phyloP scores from a whole-genome alignment of 2,797 vertebrate species.

The Malacoraja senta region DNA sequence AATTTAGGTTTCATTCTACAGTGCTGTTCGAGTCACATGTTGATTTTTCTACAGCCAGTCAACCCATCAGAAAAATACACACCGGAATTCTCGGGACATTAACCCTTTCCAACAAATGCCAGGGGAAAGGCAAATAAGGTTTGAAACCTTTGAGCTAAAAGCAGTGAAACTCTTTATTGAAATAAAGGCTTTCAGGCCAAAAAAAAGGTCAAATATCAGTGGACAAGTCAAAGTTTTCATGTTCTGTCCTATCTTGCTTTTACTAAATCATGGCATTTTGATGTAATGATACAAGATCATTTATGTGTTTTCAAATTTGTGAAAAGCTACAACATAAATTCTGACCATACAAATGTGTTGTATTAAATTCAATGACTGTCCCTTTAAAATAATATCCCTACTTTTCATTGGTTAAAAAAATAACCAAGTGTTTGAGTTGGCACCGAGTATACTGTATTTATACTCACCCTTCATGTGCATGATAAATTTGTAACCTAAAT shows the following conservation, averaged over 20 bases:
- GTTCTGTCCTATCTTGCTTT: not conserved
- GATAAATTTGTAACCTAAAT: not conserved
- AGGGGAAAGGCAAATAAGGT: not conserved
- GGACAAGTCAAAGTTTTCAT: not conserved
- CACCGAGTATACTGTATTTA: not conserved
- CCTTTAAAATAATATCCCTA: not conserved
- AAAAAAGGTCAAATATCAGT: not conserved
- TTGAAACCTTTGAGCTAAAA: slow-evolving; percentile 1
- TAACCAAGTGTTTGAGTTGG: not conserved
- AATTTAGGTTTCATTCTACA: slow-evolving; percentile 51
- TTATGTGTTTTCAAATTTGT: not conserved
- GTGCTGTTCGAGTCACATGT: slow-evolving; percentile 64
- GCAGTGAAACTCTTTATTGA: not conserved
- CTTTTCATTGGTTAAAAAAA: not conserved
- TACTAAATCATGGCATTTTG: not conserved
- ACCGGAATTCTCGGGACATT: not conserved
- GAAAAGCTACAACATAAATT: not conserved
- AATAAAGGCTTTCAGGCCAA: not conserved
- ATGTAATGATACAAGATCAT: not conserved
- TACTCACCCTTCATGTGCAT: not conserved
- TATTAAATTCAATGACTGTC: not conserved
- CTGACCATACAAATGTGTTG: not conserved
- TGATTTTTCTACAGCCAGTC: not conserved
- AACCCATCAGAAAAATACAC: not conserved
- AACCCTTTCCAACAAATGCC: not conserved